Evolutionary conservation across 2,888 invertebrate species (phyloP).

Genomic region (Stenodera caucasica): DNA sequence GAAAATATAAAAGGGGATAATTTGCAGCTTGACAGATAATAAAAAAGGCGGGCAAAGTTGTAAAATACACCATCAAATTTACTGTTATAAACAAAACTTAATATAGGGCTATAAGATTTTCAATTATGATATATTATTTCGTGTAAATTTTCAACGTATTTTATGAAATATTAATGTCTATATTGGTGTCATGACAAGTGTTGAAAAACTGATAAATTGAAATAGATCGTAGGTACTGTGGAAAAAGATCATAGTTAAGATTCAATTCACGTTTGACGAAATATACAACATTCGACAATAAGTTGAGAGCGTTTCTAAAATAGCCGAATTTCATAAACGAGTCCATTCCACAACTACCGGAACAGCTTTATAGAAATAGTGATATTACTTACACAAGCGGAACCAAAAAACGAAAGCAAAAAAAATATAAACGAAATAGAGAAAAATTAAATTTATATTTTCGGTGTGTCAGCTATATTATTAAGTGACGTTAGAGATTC

Average conservation of each 20-base stretch:
- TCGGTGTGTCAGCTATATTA: slow-evolving; percentile 52
- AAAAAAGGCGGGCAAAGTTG: too few relatives aligned
- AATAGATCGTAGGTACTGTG: slow-evolving; percentile 44
- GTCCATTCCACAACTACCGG: slow-evolving; percentile 6
- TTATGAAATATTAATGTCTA: slow-evolving; percentile 50
- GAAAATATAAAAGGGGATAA: too few relatives aligned
- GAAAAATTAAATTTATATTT: slow-evolving; percentile 54
- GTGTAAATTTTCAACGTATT: too few relatives aligned
- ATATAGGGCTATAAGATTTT: too few relatives aligned
- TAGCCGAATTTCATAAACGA: slow-evolving; percentile 26
- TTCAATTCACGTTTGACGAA: slow-evolving; percentile 53
- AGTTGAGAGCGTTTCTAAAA: slow-evolving; percentile 27
- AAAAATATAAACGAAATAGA: slow-evolving; percentile 39
- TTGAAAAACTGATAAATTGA: slow-evolving; percentile 55
- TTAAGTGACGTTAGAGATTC: slow-evolving; percentile 44
- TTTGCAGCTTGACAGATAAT: too few relatives aligned
- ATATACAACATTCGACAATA: slow-evolving; percentile 47
- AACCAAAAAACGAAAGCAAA: slow-evolving; percentile 22
- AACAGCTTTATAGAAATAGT: slow-evolving; percentile 30
- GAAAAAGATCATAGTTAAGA: slow-evolving; percentile 43
- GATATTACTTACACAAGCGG: slow-evolving; percentile 31
- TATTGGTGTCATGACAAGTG: slow-evolving; percentile 50
- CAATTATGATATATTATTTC: too few relatives aligned
- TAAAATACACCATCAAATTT: too few relatives aligned
- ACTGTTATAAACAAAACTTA: too few relatives aligned